Base-by-base conservation (phyloP, 2,888 invertebrate genomes). In the Oscheius sp. region DNA sequence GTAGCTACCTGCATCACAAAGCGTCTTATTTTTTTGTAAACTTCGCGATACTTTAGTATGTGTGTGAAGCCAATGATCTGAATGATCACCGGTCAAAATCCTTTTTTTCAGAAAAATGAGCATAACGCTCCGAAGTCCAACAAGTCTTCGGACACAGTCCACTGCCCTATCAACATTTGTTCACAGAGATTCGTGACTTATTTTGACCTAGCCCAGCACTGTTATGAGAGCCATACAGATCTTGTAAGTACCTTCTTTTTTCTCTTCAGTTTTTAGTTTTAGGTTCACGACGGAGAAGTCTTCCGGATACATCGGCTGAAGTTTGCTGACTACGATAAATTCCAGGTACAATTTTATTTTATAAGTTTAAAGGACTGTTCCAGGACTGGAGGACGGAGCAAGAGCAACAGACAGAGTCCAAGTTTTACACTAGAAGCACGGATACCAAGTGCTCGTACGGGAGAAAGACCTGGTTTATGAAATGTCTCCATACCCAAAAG, bases 121-220 rank as follows among this genome's bases (percentile, higher is more conserved):
- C 73, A 73, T 32, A 63, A 63, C 42, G 32, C 37, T 33, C 9
- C 42, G 42, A 57, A 50, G 21, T 13, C 47, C 5, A 11, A 29
- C 5, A 37, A 29, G 11, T n/a, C 11, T 21, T 58, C 59, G 33
- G 73, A 73, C 48, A 51, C 63, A 11, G 48, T 73, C 32, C n/a
- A 63, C 29, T 73, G 73, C 33, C 73, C 73, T 7, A 55, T 72
- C 13, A 37, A 33, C 21, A 51, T 59, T 2, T 73, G 73, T 29
- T 35, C 37, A 11, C 37, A 33, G 29, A 33, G 63, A 21, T 71
- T 79, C 10, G 11, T 51, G 2, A 81, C 80, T 3, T 81, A 81
- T 62, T 58, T 81, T 51, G 80, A 81, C 51, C 70, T 81, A 11
- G 77, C 80, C 11, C 76, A 74, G 1, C 80, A 81, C 42, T 77